phyloP scores from a whole-genome alignment of 2,888 invertebrate species.

The Hydroisotoma schaefferi region DNA sequence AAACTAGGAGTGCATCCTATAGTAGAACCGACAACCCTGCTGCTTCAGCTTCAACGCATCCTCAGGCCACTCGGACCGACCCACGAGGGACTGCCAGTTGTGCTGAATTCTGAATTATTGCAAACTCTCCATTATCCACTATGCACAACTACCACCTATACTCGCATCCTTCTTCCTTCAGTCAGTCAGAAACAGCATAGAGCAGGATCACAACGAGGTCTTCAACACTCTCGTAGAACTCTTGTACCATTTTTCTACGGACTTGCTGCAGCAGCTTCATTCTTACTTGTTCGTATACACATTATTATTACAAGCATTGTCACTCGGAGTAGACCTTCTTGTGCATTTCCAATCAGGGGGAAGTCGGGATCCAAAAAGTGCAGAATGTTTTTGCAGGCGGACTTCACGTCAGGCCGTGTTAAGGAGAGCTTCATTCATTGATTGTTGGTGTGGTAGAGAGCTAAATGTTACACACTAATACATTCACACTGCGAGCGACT shows the following conservation, averaged over 20 bases:
- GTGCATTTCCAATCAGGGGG: not conserved
- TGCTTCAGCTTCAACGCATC: constrained; percentile 4
- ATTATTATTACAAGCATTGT: too few relatives aligned
- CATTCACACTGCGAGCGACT: not conserved
- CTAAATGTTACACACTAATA: not conserved
- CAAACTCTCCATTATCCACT: not conserved
- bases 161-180: too few relatives aligned
- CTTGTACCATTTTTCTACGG: too few relatives aligned
- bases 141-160: too few relatives aligned
- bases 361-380: constrained; percentile 6
- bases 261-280: too few relatives aligned
- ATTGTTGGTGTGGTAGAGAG: too few relatives aligned
- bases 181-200: too few relatives aligned
- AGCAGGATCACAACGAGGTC: too few relatives aligned
- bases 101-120: not conserved
- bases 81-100: constrained; percentile 1
- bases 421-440: constrained; percentile 1
- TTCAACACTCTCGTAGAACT: too few relatives aligned
- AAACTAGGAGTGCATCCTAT: constrained; percentile 4
- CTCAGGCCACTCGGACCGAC: constrained; percentile 1
- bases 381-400: constrained; percentile 11
- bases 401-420: not conserved
- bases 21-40: constrained; percentile 2
- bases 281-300: too few relatives aligned
- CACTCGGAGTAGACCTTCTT: constrained; percentile 3